These are phyloP conservation scores for Ornithoptera alexandrae DNA, from an alignment of 2,888 invertebrate species.

Conservation along the genomic window DNA sequence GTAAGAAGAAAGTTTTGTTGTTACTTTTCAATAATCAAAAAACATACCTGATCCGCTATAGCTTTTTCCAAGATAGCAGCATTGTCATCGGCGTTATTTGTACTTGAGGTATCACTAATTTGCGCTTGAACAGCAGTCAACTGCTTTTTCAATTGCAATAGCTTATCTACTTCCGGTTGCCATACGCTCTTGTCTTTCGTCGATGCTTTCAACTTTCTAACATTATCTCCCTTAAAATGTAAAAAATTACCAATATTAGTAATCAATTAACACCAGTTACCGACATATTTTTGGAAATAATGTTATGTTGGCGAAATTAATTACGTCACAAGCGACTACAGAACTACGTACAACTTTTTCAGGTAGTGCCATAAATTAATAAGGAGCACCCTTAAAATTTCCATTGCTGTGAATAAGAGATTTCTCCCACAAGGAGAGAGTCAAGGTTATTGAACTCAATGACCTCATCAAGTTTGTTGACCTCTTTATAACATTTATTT, in stretches of 20 bases:
- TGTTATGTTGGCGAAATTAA: too few relatives aligned
- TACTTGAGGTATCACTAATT: constrained; percentile 10
- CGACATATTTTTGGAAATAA: background rate
- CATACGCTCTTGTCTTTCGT: constrained; percentile 87
- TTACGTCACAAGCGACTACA: too few relatives aligned
- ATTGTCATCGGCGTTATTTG: constrained; percentile 30
- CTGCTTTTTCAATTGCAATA: constrained; percentile 87
- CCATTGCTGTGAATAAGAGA: too few relatives aligned
- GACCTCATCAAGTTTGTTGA: too few relatives aligned
- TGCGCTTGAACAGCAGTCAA: constrained; percentile 55
- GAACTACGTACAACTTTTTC: too few relatives aligned
- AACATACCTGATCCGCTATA: constrained; percentile 51
- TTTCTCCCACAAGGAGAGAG: too few relatives aligned
- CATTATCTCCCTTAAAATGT: constrained; percentile 81
- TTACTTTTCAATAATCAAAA: background rate
- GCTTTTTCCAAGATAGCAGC: constrained; percentile 71
- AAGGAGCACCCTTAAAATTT: too few relatives aligned
- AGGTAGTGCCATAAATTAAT: too few relatives aligned
- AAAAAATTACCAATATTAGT: background rate
- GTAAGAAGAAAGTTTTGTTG: background rate
- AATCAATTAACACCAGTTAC: background rate
- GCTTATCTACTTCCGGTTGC: constrained; percentile 87
- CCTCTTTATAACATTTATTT: too few relatives aligned
- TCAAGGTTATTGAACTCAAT: too few relatives aligned
- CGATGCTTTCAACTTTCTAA: constrained; percentile 87